Percentiles rank a stretch among this genome's conserved stretches.
phyloP scores from a whole-genome alignment of 1,140 invertebrate species.

The Diabrotica undecimpunctata region DNA sequence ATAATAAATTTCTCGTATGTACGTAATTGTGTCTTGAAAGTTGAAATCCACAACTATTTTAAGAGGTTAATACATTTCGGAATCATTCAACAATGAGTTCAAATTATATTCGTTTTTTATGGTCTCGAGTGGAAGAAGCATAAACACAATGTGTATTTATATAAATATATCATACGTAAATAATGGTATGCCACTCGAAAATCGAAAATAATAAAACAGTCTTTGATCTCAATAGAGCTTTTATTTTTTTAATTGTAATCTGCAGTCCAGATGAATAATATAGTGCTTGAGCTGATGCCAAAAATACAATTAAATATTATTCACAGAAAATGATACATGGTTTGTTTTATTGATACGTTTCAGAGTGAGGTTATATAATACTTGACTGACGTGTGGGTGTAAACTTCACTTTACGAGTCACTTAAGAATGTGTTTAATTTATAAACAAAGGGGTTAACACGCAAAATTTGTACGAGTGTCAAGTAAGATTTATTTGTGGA shows the following conservation, averaged over 20 bases:
- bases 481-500: no score
- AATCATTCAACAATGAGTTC: no score
- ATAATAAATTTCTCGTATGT: no score
- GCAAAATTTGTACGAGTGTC: no score
- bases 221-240: slow-evolving; percentile 2
- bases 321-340: background rate
- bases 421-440: no score
- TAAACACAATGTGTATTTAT: background rate
- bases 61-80: no score
- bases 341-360: background rate
- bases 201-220: background rate
- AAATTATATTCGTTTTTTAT: background rate
- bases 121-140: background rate
- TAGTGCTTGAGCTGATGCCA: slow-evolving; percentile 1
- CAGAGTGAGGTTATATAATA: background rate
- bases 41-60: no score
- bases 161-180: background rate
- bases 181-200: background rate
- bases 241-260: slow-evolving; percentile 3
- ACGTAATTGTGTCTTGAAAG: no score
- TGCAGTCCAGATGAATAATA: background rate
- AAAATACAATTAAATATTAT: slow-evolving; percentile 1
- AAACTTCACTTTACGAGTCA: no score
- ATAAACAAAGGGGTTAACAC: no score
- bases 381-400: background rate